Conservation (phyloP, 2,113 vertebrate species). For the Todiramphus saurophagus region DNA sequence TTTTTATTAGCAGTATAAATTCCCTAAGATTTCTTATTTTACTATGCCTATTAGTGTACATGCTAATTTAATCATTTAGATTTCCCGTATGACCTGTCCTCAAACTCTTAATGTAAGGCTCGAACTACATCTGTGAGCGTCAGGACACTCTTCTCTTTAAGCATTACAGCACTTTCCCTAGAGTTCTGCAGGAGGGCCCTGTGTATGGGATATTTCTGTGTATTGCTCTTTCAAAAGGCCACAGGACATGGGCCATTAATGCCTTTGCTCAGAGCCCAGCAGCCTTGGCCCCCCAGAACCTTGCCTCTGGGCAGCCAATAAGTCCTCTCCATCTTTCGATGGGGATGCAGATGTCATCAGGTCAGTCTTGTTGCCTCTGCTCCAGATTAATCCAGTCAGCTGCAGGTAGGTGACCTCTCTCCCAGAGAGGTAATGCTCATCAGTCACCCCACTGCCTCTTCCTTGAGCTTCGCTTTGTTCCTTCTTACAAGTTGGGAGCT, state of each 20-base stretch:
- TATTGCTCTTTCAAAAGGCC: not conserved
- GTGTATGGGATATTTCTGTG: not conserved
- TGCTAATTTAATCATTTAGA: not conserved
- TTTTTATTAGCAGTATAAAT: conserved; percentile 10
- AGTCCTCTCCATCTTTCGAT: not conserved
- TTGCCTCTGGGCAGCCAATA: not conserved
- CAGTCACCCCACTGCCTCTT: not conserved
- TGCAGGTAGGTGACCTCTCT: too few species aligned
- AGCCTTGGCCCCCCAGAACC: not conserved
- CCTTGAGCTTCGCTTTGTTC: not conserved
- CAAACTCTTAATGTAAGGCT: not conserved
- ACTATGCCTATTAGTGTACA: not conserved
- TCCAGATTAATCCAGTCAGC: not conserved
- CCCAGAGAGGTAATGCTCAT: not conserved
- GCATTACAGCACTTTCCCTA: not conserved
- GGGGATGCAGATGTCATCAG: not conserved
- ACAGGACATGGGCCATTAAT: not conserved
- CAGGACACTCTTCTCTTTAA: not conserved
- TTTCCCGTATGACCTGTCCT: not conserved
- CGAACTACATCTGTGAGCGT: not conserved
- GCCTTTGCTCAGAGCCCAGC: not conserved
- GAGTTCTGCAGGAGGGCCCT: not conserved
- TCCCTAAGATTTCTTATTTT: not conserved
- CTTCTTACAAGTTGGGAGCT: not conserved
- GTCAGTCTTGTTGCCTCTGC: not conserved